phyloP scores from a whole-genome alignment of 2,888 invertebrate genomes.

The Watsonalla binaria region DNA sequence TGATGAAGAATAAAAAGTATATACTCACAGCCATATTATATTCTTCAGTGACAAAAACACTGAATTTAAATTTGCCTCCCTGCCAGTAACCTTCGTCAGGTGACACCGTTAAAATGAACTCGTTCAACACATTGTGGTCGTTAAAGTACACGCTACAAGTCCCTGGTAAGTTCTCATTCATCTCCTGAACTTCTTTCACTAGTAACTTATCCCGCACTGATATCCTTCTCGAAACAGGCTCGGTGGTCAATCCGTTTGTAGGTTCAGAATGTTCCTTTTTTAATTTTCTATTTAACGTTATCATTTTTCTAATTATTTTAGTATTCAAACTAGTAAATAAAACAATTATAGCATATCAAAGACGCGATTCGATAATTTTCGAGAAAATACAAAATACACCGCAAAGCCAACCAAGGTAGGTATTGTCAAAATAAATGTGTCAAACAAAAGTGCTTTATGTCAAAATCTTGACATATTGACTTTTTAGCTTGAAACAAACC shows the following conservation, averaged over 20 bases:
- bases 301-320: slow-evolving; percentile 69
- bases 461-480: background rate
- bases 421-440: background rate
- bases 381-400: slow-evolving; percentile 7
- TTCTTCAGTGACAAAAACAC: slow-evolving; percentile 92
- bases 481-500: too few species aligned
- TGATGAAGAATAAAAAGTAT: background rate
- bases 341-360: slow-evolving; percentile 36
- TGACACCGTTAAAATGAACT: slow-evolving; percentile 86
- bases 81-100: slow-evolving; percentile 95
- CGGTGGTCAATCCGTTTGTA: slow-evolving; percentile 55
- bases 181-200: slow-evolving; percentile 90
- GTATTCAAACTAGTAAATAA: slow-evolving; percentile 15
- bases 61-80: slow-evolving; percentile 92
- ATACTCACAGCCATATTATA: slow-evolving; percentile 95
- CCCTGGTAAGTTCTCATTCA: slow-evolving; percentile 89
- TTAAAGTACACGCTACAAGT: slow-evolving; percentile 89
- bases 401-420: background rate
- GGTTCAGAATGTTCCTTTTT: slow-evolving; percentile 80
- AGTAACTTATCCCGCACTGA: slow-evolving; percentile 88
- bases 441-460: background rate
- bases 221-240: slow-evolving; percentile 74
- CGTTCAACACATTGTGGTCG: slow-evolving; percentile 89
- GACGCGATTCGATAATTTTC: slow-evolving; percentile 14
- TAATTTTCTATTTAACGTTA: slow-evolving; percentile 84